phyloP scores from a whole-genome alignment of 92 coral and sea anemone species.

The Meandrina meandrites region DNA sequence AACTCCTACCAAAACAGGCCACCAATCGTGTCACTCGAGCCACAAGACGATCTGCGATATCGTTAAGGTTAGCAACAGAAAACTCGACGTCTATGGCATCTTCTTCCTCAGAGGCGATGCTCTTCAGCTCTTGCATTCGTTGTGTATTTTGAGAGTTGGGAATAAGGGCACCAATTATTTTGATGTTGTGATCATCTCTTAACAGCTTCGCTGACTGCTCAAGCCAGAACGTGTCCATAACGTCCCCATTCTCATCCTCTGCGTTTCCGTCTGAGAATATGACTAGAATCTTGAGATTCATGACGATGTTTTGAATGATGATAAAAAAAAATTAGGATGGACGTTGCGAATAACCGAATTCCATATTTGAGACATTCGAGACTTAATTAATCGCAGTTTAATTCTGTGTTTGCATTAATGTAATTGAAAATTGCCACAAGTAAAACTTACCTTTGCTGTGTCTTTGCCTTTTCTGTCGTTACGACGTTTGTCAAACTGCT shows the following conservation, averaged over 20 bases:
- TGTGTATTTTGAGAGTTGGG: constrained; percentile 20
- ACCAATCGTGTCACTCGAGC: not conserved
- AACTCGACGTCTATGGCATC: constrained; percentile 14
- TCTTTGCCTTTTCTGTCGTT: not conserved
- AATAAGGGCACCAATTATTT: constrained; percentile 27
- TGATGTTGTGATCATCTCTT: not conserved
- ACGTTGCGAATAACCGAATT: not conserved
- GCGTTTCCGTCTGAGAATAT: constrained; percentile 37
- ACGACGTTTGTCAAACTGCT: not conserved
- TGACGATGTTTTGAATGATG: not conserved
- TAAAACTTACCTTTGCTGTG: constrained; percentile 19
- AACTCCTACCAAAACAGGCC: not conserved
- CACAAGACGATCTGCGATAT: constrained; percentile 3
- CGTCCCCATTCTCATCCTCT: not conserved
- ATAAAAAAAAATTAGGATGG: not conserved
- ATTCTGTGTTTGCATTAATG: not conserved
- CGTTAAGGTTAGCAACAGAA: not conserved
- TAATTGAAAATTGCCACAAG: not conserved
- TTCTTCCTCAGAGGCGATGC: constrained; percentile 25
- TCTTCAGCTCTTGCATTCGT: constrained; percentile 25
- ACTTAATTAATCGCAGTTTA: not conserved
- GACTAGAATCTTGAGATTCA: constrained; percentile 12
- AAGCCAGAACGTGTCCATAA: constrained; percentile 28
- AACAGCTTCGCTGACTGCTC: constrained; percentile 2
- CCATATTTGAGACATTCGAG: not conserved